phyloP scores from a whole-genome alignment of 2,113 vertebrate genomes.

The Perccottus glenii region DNA sequence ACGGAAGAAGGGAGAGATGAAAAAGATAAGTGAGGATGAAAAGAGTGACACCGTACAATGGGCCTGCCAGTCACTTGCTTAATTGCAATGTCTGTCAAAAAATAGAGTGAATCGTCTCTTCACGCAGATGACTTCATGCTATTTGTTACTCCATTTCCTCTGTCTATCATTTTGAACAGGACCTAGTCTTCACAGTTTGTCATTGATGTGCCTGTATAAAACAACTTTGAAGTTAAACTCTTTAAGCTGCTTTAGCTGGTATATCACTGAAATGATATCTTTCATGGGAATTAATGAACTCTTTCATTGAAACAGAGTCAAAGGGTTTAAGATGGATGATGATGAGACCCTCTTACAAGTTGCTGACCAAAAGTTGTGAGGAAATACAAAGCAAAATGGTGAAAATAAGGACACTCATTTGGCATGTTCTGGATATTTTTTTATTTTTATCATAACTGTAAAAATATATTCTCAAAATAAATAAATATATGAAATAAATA shows the following conservation, averaged over 20 bases:
- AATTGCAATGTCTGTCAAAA: conserved; percentile 65
- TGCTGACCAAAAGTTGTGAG: too few species aligned
- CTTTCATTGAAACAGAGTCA: too few species aligned
- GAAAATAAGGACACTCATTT: conserved; percentile 46
- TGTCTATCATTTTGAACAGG: not conserved
- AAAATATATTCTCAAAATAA: conserved; percentile 86
- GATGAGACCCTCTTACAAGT: too few species aligned
- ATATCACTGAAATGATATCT: too few species aligned
- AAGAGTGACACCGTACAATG: conserved; percentile 30
- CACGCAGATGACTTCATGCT: conserved; percentile 45
- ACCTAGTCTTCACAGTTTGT: not conserved
- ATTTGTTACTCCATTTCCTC: conserved; percentile 30
- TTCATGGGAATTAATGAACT: too few species aligned
- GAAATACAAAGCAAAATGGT: conserved; percentile 21
- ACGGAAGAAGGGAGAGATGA: conserved; percentile 31
- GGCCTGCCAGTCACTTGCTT: conserved; percentile 55
- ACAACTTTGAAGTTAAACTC: too few species aligned
- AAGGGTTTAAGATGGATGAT: too few species aligned
- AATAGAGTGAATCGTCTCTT: conserved; percentile 32
- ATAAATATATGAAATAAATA: conserved; percentile 87
- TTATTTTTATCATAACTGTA: conserved; percentile 77
- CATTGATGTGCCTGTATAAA: not conserved
- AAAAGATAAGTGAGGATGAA: conserved; percentile 48
- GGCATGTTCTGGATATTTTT: conserved; percentile 43
- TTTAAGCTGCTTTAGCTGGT: too few species aligned